These are phyloP conservation scores for Lepus americanus DNA, from an alignment of 2,113 vertebrate species.

Conservation along the genomic window DNA sequence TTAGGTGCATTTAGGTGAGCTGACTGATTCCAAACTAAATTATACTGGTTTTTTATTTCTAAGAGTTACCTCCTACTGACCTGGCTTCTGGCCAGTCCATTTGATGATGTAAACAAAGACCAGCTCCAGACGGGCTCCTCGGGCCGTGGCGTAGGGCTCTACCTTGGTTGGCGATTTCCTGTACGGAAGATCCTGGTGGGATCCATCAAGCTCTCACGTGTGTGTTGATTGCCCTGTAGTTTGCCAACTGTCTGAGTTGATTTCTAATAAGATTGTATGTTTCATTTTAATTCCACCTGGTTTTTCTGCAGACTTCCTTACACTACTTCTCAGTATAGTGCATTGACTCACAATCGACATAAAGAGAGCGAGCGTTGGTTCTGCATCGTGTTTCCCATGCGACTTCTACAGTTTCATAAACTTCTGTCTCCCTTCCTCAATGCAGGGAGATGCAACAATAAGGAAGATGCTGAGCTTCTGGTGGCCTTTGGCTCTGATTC, in stretches of 20 bases:
- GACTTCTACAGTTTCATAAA: neutral
- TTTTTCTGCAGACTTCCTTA: constrained; percentile 55
- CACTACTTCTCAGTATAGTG: constrained; percentile 39
- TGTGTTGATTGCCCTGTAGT: constrained; percentile 58
- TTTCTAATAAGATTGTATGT: constrained; percentile 57
- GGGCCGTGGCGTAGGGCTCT: neutral
- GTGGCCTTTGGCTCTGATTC: constrained; percentile 98
- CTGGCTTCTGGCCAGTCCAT: constrained; percentile 44
- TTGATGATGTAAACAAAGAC: constrained; percentile 57
- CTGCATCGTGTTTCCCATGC: constrained; percentile 32
- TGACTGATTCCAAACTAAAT: constrained; percentile 52
- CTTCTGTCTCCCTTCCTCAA: neutral
- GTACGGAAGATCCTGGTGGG: neutral
- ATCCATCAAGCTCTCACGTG: neutral
- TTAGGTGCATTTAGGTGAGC: neutral
- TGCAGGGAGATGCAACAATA: constrained; percentile 96
- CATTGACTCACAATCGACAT: constrained; percentile 5
- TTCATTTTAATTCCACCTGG: constrained; percentile 63
- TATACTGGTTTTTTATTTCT: neutral
- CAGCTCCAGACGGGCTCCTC: constrained; percentile 36
- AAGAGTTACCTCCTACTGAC: constrained; percentile 15
- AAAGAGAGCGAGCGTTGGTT: constrained; percentile 58
- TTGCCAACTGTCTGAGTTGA: constrained; percentile 65
- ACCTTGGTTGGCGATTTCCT: neutral
- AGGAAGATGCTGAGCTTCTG: constrained; percentile 99